A percentile compares a stretch with the other conserved stretches of the same genome.
These are phyloP conservation scores for Sceloporus undulatus DNA, from an alignment of 2,113 vertebrate genomes.

Conservation along the genomic window DNA sequence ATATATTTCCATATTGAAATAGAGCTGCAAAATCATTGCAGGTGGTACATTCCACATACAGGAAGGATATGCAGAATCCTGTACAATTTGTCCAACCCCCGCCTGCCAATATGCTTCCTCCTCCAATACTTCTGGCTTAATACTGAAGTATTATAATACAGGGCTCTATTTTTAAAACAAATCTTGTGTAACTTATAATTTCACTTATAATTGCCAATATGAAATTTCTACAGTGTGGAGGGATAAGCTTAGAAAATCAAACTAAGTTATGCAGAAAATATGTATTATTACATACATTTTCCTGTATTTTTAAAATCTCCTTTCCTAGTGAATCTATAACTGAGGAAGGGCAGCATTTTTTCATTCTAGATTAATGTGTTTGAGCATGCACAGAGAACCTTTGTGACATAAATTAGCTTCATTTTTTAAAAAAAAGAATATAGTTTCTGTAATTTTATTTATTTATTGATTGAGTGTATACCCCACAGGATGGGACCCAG, in stretches of 20 bases:
- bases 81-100: background rate
- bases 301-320: background rate
- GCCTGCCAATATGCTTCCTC: background rate
- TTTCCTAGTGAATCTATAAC: no score
- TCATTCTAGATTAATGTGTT: background rate
- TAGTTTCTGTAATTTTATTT: background rate
- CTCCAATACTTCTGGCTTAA: background rate
- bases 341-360: background rate
- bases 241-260: background rate
- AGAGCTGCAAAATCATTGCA: background rate
- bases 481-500: no score
- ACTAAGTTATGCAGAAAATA: background rate
- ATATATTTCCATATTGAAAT: background rate
- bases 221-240: background rate
- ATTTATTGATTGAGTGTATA: no score
- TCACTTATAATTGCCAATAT: background rate
- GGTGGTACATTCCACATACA: background rate
- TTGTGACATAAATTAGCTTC: background rate
- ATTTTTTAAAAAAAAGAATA: no score
- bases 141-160: background rate
- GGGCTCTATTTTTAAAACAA: background rate
- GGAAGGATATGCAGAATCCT: constrained; percentile 18
- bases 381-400: background rate
- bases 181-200: background rate
- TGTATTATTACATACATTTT: background rate